Conservation (phyloP, 2,797 vertebrate genomes). For the Cirrhinus molitorella region DNA sequence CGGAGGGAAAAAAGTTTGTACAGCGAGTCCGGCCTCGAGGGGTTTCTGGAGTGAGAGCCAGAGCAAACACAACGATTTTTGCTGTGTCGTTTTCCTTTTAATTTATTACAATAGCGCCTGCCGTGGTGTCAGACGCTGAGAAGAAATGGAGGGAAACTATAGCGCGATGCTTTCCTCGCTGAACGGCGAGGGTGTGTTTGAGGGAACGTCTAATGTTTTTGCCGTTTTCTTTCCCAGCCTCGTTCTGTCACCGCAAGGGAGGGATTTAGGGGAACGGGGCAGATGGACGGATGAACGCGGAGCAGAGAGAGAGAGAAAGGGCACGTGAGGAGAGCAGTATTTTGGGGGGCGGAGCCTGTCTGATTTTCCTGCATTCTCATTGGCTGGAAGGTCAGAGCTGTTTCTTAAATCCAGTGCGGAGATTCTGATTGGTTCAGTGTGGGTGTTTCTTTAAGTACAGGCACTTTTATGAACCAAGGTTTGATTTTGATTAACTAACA, state of each 20-base stretch:
- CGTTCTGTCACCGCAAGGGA: slow-evolving; percentile 50
- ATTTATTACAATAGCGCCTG: slow-evolving; percentile 83
- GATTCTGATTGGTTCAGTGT: slow-evolving; percentile 31
- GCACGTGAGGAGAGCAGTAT: slow-evolving; percentile 56
- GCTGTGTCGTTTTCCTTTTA: slow-evolving; percentile 1
- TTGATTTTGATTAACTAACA: slow-evolving; percentile 6
- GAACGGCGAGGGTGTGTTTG: slow-evolving; percentile 8
- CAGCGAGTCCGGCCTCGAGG: slow-evolving; percentile 9
- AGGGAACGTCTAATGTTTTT: slow-evolving; percentile 34
- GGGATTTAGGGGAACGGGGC: slow-evolving; percentile 58
- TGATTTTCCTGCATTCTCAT: slow-evolving; percentile 36
- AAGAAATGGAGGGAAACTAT: slow-evolving; percentile 61
- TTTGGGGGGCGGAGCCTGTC: slow-evolving; percentile 41
- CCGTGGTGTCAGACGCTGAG: slow-evolving; percentile 67
- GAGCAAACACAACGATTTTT: slow-evolving; percentile 81
- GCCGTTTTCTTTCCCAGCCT: slow-evolving; percentile 42
- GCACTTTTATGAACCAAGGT: not conserved
- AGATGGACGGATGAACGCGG: slow-evolving; percentile 44
- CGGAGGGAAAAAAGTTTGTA: slow-evolving; percentile 27
- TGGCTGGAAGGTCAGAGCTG: slow-evolving; percentile 49
- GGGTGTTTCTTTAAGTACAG: slow-evolving; percentile 22
- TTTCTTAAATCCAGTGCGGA: slow-evolving; percentile 15
- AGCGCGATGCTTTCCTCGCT: not conserved
- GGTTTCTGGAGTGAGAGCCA: slow-evolving; percentile 62
- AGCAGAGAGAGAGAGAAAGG: slow-evolving; percentile 45